Evolutionary conservation across 2,797 vertebrate species (phyloP).

Genomic region (Phaenicophaeus curvirostris): DNA sequence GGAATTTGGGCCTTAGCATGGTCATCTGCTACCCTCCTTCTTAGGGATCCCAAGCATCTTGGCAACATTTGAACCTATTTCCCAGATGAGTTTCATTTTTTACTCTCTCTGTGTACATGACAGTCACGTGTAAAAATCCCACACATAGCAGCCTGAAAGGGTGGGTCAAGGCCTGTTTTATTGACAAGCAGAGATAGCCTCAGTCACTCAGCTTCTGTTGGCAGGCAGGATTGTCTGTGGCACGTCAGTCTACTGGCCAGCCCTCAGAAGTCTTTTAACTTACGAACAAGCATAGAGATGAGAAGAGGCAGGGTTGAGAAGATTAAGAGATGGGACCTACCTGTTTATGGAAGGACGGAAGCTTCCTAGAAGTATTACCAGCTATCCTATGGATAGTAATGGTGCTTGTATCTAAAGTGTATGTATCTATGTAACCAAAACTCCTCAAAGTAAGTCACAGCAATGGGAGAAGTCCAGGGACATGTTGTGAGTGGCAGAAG

Average conservation of each 20-base stretch:
- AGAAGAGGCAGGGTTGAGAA: background rate
- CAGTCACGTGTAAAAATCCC: background rate
- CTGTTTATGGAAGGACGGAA: background rate
- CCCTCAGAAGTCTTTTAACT: background rate
- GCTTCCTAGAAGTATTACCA: background rate
- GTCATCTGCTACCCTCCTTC: background rate
- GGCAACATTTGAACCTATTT: background rate
- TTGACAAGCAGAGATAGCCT: background rate
- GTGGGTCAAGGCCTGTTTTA: background rate
- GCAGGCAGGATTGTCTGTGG: fast-evolving
- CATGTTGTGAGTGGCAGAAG: background rate
- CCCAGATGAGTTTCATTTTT: background rate
- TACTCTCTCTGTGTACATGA: background rate
- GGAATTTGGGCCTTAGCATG: background rate
- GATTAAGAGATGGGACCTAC: background rate
- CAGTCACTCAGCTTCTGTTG: background rate
- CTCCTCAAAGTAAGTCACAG: background rate
- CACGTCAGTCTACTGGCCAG: background rate
- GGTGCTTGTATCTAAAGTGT: background rate
- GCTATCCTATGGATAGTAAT: background rate
- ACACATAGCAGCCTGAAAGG: background rate
- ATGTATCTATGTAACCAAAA: background rate
- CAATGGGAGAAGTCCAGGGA: background rate
- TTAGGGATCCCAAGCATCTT: background rate
- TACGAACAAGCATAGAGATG: fast-evolving